These are phyloP conservation scores for Halcyon senegalensis DNA, from an alignment of 2,113 vertebrate species.

Conservation along the genomic window DNA sequence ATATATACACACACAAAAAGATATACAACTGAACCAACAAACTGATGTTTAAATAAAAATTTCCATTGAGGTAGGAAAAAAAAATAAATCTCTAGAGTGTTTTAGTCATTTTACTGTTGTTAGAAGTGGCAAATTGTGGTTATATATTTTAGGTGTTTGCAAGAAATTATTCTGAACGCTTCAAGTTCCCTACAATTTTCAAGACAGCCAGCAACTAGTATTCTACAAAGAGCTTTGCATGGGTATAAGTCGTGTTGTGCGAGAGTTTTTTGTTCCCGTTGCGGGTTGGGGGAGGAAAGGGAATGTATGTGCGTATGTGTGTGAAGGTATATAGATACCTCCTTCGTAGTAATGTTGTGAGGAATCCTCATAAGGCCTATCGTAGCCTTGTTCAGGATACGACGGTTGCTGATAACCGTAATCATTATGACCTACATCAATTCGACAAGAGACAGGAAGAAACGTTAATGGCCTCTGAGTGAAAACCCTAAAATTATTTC, in stretches of 20 bases:
- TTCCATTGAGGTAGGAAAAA: conserved; percentile 65
- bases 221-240: conserved; percentile 77
- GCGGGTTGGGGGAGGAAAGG: conserved; percentile 67
- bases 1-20: conserved; percentile 71
- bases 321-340: conserved; percentile 92
- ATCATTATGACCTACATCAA: conserved; percentile 92
- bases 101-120: conserved; percentile 83
- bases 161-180: conserved; percentile 74
- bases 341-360: conserved; percentile 91
- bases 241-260: conserved; percentile 73
- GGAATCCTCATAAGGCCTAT: conserved; percentile 92
- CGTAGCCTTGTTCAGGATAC: conserved; percentile 92
- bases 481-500: conserved; percentile 80
- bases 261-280: conserved; percentile 62
- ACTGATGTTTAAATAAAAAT: conserved; percentile 71
- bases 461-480: conserved; percentile 87
- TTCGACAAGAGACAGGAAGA: conserved; percentile 92
- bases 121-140: conserved; percentile 79
- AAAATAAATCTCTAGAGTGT: conserved; percentile 65
- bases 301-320: conserved; percentile 73
- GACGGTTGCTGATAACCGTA: conserved; percentile 91
- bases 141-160: conserved; percentile 76
- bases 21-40: conserved; percentile 65
- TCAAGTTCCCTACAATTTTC: conserved; percentile 70
- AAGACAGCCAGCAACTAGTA: conserved; percentile 79